Percentiles rank a stretch among this genome's conserved stretches.
These are phyloP conservation scores for Apis florea DNA, from an alignment of 1,140 invertebrate species.

Conservation along the genomic window DNA sequence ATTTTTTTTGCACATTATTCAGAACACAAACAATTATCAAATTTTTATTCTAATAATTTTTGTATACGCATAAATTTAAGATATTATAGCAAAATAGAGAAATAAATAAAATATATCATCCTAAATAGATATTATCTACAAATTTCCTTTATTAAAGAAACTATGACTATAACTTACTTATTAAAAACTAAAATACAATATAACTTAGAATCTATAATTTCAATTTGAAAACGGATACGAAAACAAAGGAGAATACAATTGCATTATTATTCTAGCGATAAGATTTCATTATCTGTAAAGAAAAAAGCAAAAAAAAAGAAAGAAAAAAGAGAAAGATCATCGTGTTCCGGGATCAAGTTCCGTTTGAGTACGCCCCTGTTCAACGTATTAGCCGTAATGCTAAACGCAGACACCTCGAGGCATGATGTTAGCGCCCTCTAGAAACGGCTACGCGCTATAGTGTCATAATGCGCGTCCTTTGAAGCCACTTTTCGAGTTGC, in stretches of 20 bases:
- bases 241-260: background rate
- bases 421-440: constrained; percentile 54
- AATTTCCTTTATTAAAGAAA: too few relatives aligned
- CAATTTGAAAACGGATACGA: background rate
- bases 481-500: constrained; percentile 62
- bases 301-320: background rate
- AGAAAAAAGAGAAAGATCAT: background rate
- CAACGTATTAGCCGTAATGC: constrained; percentile 56
- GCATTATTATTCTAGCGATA: background rate
- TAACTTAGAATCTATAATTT: background rate
- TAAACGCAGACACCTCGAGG: constrained; percentile 51
- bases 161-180: too few relatives aligned
- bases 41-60: too few relatives aligned
- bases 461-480: constrained; percentile 66
- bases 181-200: too few relatives aligned
- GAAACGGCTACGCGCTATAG: constrained; percentile 51
- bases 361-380: constrained; percentile 55
- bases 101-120: too few relatives aligned
- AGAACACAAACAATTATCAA: too few relatives aligned
- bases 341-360: constrained; percentile 45
- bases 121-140: too few relatives aligned
- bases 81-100: too few relatives aligned
- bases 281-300: background rate
- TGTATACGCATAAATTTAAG: too few relatives aligned
- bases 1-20: too few relatives aligned